Percentiles rank a stretch among this genome's conserved stretches.
phyloP scores from a whole-genome alignment of 2,797 vertebrate genomes.

The Yasuhikotakia modesta region DNA sequence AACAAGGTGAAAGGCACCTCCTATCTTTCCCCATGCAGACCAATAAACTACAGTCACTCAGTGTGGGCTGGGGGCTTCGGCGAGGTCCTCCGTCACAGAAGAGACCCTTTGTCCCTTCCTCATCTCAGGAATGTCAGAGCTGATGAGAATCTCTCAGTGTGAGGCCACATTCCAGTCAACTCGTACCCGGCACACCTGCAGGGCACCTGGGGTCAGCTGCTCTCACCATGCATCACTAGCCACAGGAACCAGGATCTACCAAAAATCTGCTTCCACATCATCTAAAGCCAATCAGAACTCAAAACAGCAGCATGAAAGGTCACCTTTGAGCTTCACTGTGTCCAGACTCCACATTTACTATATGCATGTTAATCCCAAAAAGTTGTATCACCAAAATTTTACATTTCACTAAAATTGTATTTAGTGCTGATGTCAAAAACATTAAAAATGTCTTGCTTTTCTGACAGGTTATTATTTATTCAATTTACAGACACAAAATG shows the following conservation, averaged over 20 bases:
- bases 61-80: conserved; percentile 46
- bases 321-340: background rate
- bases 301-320: background rate
- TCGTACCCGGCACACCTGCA: conserved; percentile 63
- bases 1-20: conserved; percentile 45
- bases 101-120: conserved; percentile 58
- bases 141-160: conserved; percentile 64
- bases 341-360: background rate
- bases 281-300: conserved; percentile 19
- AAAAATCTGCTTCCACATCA: conserved; percentile 10
- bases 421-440: too few species aligned
- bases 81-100: conserved; percentile 53
- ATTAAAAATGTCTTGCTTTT: too few species aligned
- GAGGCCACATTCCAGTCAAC: conserved; percentile 63
- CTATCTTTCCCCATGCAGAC: conserved; percentile 19
- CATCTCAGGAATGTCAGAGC: conserved; percentile 58
- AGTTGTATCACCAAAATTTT: too few species aligned
- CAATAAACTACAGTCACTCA: conserved; percentile 58
- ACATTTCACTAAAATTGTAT: too few species aligned
- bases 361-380: too few species aligned
- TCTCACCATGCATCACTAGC: conserved; percentile 54
- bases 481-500: too few species aligned
- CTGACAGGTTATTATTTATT: too few species aligned
- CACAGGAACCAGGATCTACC: conserved; percentile 31
- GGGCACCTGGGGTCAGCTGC: conserved; percentile 62